phyloP scores from a whole-genome alignment of 2,113 vertebrate species.

The Mormyrus iriodes region DNA sequence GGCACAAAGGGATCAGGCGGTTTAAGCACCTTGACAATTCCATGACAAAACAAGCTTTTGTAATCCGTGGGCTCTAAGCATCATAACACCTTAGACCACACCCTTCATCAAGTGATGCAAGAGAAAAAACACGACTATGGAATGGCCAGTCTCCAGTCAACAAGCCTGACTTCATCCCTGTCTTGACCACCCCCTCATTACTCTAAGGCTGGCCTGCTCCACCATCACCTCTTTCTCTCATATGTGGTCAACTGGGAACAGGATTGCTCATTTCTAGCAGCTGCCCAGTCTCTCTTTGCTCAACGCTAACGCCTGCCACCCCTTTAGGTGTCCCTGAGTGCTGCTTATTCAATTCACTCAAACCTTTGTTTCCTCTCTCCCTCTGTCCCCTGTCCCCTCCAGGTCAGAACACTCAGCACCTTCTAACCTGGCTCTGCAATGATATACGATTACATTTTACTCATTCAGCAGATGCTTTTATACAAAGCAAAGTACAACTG shows the following conservation, averaged over 20 bases:
- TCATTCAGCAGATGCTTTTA: neutral
- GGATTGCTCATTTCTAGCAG: neutral
- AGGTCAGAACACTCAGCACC: neutral
- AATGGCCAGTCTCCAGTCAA: neutral
- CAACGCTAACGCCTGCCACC: neutral
- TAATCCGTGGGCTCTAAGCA: neutral
- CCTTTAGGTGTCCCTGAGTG: neutral
- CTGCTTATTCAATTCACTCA: neutral
- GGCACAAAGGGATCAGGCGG: neutral
- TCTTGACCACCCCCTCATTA: neutral
- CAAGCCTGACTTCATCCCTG: neutral
- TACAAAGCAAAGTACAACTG: neutral
- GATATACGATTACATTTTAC: neutral
- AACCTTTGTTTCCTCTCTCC: neutral
- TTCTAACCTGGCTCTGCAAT: neutral
- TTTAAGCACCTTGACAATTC: neutral
- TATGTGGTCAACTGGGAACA: neutral
- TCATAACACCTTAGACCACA: neutral
- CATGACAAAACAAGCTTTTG: neutral
- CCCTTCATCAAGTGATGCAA: neutral
- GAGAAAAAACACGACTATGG: neutral
- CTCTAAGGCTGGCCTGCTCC: neutral
- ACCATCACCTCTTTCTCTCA: neutral
- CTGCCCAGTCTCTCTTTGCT: neutral
- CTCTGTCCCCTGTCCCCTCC: neutral